A percentile compares a stretch with the other conserved stretches of the same genome.
Conservation (phyloP, 2,888 invertebrate species). For the Platynereis dumerilii region DNA sequence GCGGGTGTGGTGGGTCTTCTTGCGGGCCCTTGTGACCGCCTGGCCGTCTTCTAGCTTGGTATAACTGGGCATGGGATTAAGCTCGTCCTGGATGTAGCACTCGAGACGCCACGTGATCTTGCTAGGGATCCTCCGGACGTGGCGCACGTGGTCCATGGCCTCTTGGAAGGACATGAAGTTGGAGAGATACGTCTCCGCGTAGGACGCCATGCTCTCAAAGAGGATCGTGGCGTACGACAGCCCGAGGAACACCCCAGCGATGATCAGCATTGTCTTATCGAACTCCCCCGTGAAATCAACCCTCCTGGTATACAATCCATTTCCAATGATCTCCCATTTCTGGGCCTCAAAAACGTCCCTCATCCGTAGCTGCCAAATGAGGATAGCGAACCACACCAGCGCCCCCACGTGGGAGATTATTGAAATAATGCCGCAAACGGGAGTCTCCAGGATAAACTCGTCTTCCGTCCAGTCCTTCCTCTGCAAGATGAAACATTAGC, state of each 20-base stretch:
- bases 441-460: constrained; percentile 6
- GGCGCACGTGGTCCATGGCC: neutral
- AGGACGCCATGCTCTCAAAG: constrained; percentile 6
- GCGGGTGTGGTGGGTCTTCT: neutral
- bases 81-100: constrained; percentile 4
- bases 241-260: constrained; percentile 1
- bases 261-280: constrained; percentile 6
- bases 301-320: constrained; percentile 5
- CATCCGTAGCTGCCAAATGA: neutral
- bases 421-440: constrained; percentile 1
- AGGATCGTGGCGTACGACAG: neutral
- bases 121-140: neutral
- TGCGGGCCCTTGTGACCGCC: neutral
- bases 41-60: constrained; percentile 1
- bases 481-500: neutral
- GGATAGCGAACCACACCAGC: constrained; percentile 4
- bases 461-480: constrained; percentile 9
- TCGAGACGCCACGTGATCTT: neutral
- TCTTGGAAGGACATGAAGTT: constrained; percentile 4
- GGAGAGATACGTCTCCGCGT: constrained; percentile 2
- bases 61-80: constrained; percentile 1
- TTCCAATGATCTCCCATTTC: constrained; percentile 6
- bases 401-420: constrained; percentile 1
- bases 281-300: neutral
- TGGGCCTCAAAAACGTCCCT: neutral